Percentiles rank a stretch among this genome's conserved stretches.
These are phyloP conservation scores for Rhinichthys osculus DNA, from an alignment of 2,797 vertebrate species.

Conservation along the genomic window DNA sequence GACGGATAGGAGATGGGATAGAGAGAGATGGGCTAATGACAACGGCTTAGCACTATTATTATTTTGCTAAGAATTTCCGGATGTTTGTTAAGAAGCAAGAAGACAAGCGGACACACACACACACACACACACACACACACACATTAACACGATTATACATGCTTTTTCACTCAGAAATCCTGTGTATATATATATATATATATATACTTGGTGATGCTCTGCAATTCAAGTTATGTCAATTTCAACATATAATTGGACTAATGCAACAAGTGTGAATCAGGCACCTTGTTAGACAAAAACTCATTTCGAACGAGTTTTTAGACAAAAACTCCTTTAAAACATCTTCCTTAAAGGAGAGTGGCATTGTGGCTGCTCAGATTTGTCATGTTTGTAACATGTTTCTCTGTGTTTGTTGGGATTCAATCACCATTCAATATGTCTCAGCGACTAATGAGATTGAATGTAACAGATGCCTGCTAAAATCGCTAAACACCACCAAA, in stretches of 20 bases:
- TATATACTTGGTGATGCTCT: conserved; percentile 23
- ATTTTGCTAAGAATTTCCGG: not conserved
- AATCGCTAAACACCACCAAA: conserved; percentile 60
- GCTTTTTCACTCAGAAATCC: not conserved
- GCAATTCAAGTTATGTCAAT: not conserved
- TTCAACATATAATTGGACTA: not conserved
- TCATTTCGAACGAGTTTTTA: not conserved
- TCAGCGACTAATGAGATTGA: conserved; percentile 56
- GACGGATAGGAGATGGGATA: conserved; percentile 8
- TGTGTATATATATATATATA: not conserved
- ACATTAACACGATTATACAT: not conserved
- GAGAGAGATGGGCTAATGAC: conserved; percentile 5
- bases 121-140: not conserved
- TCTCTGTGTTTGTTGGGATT: conserved; percentile 52
- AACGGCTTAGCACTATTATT: conserved; percentile 6
- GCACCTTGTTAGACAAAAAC: not conserved
- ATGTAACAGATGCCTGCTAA: conserved; percentile 63
- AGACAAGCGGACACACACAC: conserved; percentile 31
- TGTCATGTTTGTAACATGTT: conserved; percentile 34
- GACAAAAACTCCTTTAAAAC: conserved; percentile 9
- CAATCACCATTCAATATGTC: conserved; percentile 44
- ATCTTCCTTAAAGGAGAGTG: conserved; percentile 34
- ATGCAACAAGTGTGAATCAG: conserved; percentile 14
- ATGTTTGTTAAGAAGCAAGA: conserved; percentile 15
- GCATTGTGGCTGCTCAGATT: conserved; percentile 18